A percentile compares a stretch with the other conserved stretches of the same genome.
Evolutionary conservation across 2,888 invertebrate genomes (phyloP).

Genomic region (Caradrina kadenii): DNA sequence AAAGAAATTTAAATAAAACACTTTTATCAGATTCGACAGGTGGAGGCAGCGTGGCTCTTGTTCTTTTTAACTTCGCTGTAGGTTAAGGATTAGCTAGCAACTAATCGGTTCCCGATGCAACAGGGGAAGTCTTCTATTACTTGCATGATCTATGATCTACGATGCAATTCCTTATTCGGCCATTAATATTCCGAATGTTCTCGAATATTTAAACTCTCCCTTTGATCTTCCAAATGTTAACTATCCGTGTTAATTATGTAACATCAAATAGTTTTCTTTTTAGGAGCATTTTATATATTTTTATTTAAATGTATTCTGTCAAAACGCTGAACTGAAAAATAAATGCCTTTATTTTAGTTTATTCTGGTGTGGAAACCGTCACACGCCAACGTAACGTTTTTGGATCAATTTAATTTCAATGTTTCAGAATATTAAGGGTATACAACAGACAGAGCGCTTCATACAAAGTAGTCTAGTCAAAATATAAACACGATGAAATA

Average conservation of each 20-base stretch:
- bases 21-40: slow-evolving; percentile 91
- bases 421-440: neutral
- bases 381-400: neutral
- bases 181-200: slow-evolving; percentile 48
- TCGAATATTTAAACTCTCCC: slow-evolving; percentile 54
- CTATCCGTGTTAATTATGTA: slow-evolving; percentile 49
- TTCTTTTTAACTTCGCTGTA: slow-evolving; percentile 88
- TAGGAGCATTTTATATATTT: slow-evolving; percentile 29
- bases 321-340: slow-evolving; percentile 29
- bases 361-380: neutral
- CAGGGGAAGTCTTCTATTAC: slow-evolving; percentile 79
- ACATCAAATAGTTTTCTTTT: slow-evolving; percentile 55
- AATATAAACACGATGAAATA: no score
- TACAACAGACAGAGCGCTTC: no score
- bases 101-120: slow-evolving; percentile 87
- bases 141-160: slow-evolving; percentile 68
- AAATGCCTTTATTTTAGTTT: slow-evolving; percentile 10
- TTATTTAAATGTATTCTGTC: slow-evolving; percentile 20
- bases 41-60: slow-evolving; percentile 80
- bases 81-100: slow-evolving; percentile 87
- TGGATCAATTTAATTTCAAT: neutral
- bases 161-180: slow-evolving; percentile 55
- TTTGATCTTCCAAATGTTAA: slow-evolving; percentile 55
- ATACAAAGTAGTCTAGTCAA: no score
- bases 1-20: slow-evolving; percentile 90